Conservation (phyloP, 2,113 vertebrate genomes). For the Thalassarche chlororhynchos region DNA sequence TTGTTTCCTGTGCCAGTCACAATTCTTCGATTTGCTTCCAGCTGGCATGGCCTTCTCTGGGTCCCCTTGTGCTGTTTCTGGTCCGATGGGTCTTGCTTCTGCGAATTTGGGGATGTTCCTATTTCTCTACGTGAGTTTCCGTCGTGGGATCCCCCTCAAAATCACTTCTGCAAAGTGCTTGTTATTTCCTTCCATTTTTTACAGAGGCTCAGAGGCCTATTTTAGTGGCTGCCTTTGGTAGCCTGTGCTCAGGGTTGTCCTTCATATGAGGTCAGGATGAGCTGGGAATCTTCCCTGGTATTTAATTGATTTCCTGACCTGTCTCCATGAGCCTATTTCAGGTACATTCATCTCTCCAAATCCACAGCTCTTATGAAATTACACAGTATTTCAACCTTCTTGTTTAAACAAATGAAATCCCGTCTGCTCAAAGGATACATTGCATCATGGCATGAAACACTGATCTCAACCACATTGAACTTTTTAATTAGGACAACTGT, state of each 20-base stretch:
- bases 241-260: background rate
- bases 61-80: background rate
- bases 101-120: accelerated
- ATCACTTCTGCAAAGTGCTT: background rate
- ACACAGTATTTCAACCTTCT: background rate
- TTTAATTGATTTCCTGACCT: background rate
- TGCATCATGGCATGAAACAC: background rate
- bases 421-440: background rate
- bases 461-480: background rate
- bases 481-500: background rate
- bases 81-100: background rate
- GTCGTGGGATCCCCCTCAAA: background rate
- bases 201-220: background rate
- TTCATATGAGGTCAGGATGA: background rate
- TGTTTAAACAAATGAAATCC: background rate
- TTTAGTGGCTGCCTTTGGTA: background rate
- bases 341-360: background rate
- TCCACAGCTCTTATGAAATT: background rate
- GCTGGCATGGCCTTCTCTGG: background rate
- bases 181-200: background rate
- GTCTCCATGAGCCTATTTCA: background rate
- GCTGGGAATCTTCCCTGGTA: background rate
- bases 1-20: background rate
- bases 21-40: background rate
- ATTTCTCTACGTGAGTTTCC: background rate